A percentile compares a stretch with the other conserved stretches of the same genome.
Conservation (phyloP, 1,140 invertebrate genomes). For the Ceratosolen fusciceps region DNA sequence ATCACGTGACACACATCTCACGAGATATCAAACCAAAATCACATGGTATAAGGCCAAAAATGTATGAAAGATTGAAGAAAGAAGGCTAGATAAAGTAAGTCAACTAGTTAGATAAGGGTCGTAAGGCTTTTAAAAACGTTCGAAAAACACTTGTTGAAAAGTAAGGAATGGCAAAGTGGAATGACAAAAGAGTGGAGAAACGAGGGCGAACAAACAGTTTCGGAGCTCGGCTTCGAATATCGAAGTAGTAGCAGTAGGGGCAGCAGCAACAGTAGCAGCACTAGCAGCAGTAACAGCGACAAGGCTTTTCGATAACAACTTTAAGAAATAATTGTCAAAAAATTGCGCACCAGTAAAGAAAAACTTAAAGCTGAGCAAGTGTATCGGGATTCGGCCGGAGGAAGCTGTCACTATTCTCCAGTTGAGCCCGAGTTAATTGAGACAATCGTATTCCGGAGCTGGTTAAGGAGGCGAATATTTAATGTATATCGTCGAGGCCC, state of each 20-base stretch:
- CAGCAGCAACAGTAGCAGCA: too few species aligned
- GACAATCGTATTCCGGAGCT: not conserved
- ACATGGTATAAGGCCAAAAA: not conserved
- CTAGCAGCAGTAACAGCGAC: too few species aligned
- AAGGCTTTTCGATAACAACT: too few species aligned
- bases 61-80: not conserved
- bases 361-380: not conserved
- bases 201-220: not conserved
- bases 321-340: not conserved
- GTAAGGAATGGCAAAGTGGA: not conserved
- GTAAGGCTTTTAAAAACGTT: not conserved
- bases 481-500: not conserved
- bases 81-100: too few species aligned
- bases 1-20: constrained; percentile 33
- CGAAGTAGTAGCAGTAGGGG: too few species aligned
- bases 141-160: constrained; percentile 33
- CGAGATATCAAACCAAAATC: constrained; percentile 22
- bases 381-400: not conserved
- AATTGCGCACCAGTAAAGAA: not conserved
- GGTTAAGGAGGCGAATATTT: not conserved
- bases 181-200: not conserved
- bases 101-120: not conserved
- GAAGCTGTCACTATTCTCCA: not conserved
- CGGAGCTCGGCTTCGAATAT: too few species aligned
- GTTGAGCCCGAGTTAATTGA: not conserved